Conservation (phyloP, 2,797 vertebrate genomes). For the Phrynocephalus vlangalii region DNA sequence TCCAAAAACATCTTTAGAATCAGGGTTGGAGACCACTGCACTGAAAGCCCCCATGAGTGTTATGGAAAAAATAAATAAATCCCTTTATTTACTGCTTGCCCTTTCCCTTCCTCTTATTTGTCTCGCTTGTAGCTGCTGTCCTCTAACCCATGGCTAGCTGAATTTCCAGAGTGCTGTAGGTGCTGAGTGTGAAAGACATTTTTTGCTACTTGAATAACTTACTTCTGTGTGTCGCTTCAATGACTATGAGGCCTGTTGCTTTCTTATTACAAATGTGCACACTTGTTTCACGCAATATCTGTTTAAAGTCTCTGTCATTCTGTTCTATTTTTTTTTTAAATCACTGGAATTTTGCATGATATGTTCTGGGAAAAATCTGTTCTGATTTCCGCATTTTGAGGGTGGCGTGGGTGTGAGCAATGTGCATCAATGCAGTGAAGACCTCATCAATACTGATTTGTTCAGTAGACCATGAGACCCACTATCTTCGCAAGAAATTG, state of each 20-base stretch:
- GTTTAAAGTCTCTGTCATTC: constrained; percentile 75
- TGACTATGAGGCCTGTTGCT: constrained; percentile 55
- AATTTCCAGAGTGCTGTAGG: constrained; percentile 37
- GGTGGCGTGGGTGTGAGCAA: constrained; percentile 41
- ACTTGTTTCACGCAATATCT: constrained; percentile 78
- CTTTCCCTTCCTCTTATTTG: constrained; percentile 36
- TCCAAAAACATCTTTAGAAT: too few species aligned
- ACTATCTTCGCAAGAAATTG: constrained; percentile 22
- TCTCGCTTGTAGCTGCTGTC: constrained; percentile 60
- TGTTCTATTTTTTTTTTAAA: constrained; percentile 60
- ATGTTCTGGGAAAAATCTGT: constrained; percentile 57
- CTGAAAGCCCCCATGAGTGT: background rate
- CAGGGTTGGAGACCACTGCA: too few species aligned
- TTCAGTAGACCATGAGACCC: constrained; percentile 33
- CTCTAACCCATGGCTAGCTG: constrained; percentile 48
- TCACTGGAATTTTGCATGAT: constrained; percentile 71
- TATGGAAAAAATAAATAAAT: constrained; percentile 33
- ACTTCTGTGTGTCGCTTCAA: constrained; percentile 52
- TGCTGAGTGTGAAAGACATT: constrained; percentile 44
- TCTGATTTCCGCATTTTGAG: constrained; percentile 61
- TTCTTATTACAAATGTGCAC: constrained; percentile 62
- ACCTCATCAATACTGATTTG: constrained; percentile 63
- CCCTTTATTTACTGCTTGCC: background rate
- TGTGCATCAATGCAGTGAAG: constrained; percentile 74
- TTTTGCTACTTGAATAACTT: constrained; percentile 59